These are phyloP conservation scores for Achroia grisella DNA, from an alignment of 1,140 invertebrate genomes.

Conservation along the genomic window DNA sequence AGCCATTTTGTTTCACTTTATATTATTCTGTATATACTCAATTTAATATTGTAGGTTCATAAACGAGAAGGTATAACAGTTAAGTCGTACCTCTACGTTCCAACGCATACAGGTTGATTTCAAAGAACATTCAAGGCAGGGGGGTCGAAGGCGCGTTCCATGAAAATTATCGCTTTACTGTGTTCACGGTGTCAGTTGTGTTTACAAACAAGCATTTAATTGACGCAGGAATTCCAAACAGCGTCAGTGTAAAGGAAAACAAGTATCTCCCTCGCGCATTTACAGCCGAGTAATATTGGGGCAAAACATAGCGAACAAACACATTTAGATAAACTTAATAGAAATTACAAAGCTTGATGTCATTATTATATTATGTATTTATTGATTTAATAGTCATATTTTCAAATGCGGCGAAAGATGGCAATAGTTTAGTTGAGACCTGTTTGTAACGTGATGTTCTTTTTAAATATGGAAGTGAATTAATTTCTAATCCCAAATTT, in stretches of 20 bases:
- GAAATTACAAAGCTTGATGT: too few species aligned
- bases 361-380: too few species aligned
- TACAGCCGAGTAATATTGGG: neutral
- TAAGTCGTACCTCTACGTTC: conserved; percentile 4
- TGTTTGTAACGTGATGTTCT: too few species aligned
- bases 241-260: conserved; percentile 34
- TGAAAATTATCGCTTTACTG: conserved; percentile 31
- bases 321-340: neutral
- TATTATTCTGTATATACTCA: too few species aligned
- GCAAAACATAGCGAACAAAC: neutral
- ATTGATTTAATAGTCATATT: too few species aligned
- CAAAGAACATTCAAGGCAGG: conserved; percentile 8
- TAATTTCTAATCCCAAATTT: too few species aligned
- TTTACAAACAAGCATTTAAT: conserved; percentile 54
- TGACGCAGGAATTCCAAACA: conserved; percentile 55
- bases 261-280: conserved; percentile 19
- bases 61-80: too few species aligned
- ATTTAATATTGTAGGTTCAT: too few species aligned
- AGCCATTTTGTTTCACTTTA: too few species aligned
- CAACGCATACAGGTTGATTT: conserved; percentile 16
- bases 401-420: too few species aligned
- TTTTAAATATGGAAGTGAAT: too few species aligned
- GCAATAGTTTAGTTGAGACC: too few species aligned
- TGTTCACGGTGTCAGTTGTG: conserved; percentile 28
- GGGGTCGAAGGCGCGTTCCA: conserved; percentile 29